phyloP scores from a whole-genome alignment of 2,797 vertebrate genomes.

The Sebastes miniatus region DNA sequence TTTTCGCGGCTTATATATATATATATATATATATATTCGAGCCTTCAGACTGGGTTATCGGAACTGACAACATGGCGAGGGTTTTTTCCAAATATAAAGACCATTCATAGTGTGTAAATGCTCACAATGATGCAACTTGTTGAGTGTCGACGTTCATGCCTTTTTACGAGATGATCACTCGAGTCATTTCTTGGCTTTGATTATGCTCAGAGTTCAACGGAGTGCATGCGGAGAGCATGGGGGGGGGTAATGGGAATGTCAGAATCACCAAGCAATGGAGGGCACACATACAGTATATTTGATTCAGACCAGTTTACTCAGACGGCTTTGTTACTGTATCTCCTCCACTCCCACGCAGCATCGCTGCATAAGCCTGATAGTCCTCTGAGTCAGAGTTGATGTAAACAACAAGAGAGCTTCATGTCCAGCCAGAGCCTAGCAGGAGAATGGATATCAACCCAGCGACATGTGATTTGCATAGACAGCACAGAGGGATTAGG shows the following conservation, averaged over 20 bases:
- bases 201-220: constrained; percentile 3
- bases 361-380: constrained; percentile 66
- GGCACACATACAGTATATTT: constrained; percentile 34
- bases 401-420: constrained; percentile 68
- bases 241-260: constrained; percentile 24
- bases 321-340: constrained; percentile 63
- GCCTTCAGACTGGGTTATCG: constrained; percentile 19
- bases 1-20: constrained; percentile 6
- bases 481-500: constrained; percentile 77
- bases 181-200: constrained; percentile 33
- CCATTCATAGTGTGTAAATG: neutral
- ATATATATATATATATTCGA: neutral
- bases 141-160: neutral
- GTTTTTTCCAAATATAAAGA: constrained; percentile 34
- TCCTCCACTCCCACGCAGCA: constrained; percentile 65
- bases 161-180: neutral
- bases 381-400: constrained; percentile 67
- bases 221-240: neutral
- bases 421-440: constrained; percentile 70
- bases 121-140: constrained; percentile 9
- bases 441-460: constrained; percentile 70
- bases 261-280: constrained; percentile 3
- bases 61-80: constrained; percentile 23
- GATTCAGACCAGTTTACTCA: constrained; percentile 50
- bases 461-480: constrained; percentile 74